phyloP scores from a whole-genome alignment of 2,888 invertebrate genomes.

The Taphrorychus bicolor region DNA sequence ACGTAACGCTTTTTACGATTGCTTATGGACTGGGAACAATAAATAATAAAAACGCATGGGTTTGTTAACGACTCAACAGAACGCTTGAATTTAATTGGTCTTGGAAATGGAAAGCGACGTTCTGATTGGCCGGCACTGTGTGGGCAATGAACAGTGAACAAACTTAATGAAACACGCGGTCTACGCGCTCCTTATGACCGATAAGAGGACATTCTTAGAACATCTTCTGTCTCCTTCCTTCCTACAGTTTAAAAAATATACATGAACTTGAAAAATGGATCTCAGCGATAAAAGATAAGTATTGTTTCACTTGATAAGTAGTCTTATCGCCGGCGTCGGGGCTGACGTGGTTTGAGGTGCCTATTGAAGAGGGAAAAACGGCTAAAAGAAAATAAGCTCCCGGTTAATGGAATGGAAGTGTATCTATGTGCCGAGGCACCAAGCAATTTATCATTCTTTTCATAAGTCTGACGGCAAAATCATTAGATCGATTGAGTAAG shows the following conservation, averaged over 20 bases:
- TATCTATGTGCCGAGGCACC: not conserved
- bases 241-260: not conserved
- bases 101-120: not conserved
- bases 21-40: not conserved
- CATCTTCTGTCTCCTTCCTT: not conserved
- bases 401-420: not conserved
- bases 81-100: not conserved
- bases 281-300: not conserved
- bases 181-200: not conserved
- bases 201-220: not conserved
- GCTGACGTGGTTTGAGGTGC: not conserved
- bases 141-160: not conserved
- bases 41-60: not conserved
- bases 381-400: not conserved
- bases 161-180: not conserved
- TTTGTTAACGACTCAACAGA: not conserved
- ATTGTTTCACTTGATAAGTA: not conserved
- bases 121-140: not conserved
- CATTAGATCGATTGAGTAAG: constrained; percentile 4
- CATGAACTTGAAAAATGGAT: not conserved
- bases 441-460: not conserved
- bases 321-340: not conserved
- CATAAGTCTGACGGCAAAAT: not conserved
- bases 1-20: constrained; percentile 1
- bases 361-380: not conserved